Evolutionary conservation across 2,888 invertebrate species (phyloP).

Genomic region (Agapostemon virescens): DNA sequence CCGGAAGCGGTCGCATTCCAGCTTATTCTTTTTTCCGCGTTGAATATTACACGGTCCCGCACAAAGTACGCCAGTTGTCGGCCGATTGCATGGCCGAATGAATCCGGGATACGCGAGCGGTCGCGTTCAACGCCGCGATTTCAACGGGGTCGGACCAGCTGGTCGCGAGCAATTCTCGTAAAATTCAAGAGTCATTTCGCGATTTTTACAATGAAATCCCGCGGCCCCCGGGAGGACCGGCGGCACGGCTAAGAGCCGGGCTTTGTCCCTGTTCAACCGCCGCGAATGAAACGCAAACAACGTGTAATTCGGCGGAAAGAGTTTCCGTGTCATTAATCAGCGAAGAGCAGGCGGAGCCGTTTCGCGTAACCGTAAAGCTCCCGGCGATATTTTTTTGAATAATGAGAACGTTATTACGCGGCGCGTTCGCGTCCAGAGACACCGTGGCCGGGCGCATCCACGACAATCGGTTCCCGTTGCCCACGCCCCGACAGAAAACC

Average conservation of each 20-base stretch:
- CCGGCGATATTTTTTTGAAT: conserved; percentile 27
- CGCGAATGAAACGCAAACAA: conserved; percentile 10
- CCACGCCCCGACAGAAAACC: neutral
- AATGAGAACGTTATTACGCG: conserved; percentile 48
- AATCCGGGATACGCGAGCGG: conserved; percentile 6
- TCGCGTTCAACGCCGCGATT: conserved; percentile 3
- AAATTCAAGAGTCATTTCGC: conserved; percentile 33
- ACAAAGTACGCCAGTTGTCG: conserved; percentile 29
- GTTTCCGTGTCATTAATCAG: conserved; percentile 38
- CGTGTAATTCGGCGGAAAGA: conserved; percentile 21
- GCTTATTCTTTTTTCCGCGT: conserved; percentile 35
- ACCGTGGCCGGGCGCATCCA: neutral
- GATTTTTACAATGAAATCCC: conserved; percentile 32
- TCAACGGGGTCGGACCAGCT: conserved; percentile 14
- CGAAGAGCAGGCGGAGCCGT: neutral
- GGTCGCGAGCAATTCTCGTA: conserved; percentile 33
- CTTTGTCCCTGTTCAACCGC: conserved; percentile 16
- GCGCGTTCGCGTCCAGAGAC: neutral
- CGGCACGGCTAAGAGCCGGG: conserved; percentile 10
- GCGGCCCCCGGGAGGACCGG: neutral
- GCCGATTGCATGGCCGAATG: conserved; percentile 32
- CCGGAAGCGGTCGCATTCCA: neutral
- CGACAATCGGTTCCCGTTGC: conserved; percentile 26
- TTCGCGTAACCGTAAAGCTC: neutral
- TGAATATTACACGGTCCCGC: conserved; percentile 29